phyloP scores from a whole-genome alignment of 2,888 invertebrate genomes.

The Leucophora obtusa region DNA sequence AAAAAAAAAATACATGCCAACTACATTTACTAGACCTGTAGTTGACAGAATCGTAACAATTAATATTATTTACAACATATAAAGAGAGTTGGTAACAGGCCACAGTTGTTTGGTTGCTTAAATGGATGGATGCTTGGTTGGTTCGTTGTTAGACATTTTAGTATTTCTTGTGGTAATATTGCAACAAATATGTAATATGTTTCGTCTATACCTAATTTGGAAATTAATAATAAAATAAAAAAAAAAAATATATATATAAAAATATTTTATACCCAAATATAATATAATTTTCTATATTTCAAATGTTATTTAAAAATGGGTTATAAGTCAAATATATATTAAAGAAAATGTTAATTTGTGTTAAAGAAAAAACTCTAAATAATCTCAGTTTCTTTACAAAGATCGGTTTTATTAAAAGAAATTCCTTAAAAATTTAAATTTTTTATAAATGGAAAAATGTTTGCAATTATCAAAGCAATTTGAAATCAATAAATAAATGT shows the following conservation, averaged over 20 bases:
- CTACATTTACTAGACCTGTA: slow-evolving; percentile 45
- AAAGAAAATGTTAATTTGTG: no score
- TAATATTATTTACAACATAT: slow-evolving; percentile 63
- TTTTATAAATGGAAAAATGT: neutral
- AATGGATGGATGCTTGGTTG: slow-evolving; percentile 4
- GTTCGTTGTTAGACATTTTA: neutral
- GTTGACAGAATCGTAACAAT: slow-evolving; percentile 65
- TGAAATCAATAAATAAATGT: no score
- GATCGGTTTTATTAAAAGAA: no score
- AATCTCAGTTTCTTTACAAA: neutral
- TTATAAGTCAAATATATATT: neutral
- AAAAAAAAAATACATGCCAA: slow-evolving; percentile 30
- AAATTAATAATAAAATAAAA: neutral
- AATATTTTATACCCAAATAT: neutral
- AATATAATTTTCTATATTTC: neutral
- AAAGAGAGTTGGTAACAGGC: slow-evolving; percentile 35
- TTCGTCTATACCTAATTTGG: neutral
- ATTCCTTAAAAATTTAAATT: neutral
- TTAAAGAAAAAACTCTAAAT: neutral
- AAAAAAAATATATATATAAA: neutral
- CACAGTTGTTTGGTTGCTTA: neutral
- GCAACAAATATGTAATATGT: no score
- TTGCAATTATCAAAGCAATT: neutral
- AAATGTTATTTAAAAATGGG: neutral
- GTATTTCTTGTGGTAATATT: no score